Evolutionary conservation across 1,140 invertebrate species (phyloP), one percentile per base, ranked within the genome.

Genomic region (Drosophila funebris): DNA sequence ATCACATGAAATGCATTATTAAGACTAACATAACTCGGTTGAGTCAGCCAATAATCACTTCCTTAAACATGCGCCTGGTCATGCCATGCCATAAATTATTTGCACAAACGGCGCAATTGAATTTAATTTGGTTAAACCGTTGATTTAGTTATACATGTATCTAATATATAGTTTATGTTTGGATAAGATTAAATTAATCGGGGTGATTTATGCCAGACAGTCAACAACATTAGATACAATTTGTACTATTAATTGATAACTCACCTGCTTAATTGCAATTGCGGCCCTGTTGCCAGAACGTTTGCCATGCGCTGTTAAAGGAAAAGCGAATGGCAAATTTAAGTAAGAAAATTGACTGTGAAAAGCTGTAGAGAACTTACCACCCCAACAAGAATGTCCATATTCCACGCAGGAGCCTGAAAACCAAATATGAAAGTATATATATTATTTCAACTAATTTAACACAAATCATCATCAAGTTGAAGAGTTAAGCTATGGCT

Each of bases 301-400:
- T 64, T 91, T 91, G 29, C 90, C 90, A 70, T 91, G 90, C 18
- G 83, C 90, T 91, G 46, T 11, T 29, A 56, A 33, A 20, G 29
- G 44, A 62, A 54, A 33, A n/a, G 29, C 41, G 58, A 46, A 53
- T 29, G 31, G 0, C 68, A 67, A 64, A 46, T 18, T 44, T 20
- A 44, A 4, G 3, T 9, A 27, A 7, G 8, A 0, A 48, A 36
- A 37, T 7, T 20, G 31, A 4, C 13, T 13, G 4, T 31, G 9
- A 37, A 29, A 33, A 24, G 1, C 4, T 22, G 13, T 1, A 9
- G n/a, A 27, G 29, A 37, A 89, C 90, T 89, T 76, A 91, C 90
- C 90, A 48, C 90, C 90, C 90, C 90, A 91, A 58, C 90, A 91
- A 1, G 90, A 91, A 52, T 91, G 90, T 73, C 90, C 90, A 67